Evolutionary conservation across 2,888 invertebrate species (phyloP), one percentile per base, ranked within the genome.

Genomic region (Minunthozetes semirufus): DNA sequence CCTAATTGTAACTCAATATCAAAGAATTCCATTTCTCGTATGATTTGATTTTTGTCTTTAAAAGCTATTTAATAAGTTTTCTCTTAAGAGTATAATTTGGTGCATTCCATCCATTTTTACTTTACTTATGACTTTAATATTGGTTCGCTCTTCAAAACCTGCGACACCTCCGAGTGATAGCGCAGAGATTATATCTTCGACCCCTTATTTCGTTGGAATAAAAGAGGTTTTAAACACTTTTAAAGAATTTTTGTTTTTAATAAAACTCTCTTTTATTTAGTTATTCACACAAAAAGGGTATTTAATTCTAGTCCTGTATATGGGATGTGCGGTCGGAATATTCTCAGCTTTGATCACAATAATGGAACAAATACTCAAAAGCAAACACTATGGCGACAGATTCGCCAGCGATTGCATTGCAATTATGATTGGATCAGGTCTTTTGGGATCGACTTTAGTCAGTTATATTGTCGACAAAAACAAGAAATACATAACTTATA

Each of bases 121-220:
- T 19, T 8, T 75, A 0, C 1, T 75, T 1, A 8, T 75, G 6
- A 33, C 59, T 5, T 17, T 59, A 1, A 19, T 72, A n/a, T 27
- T 29, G 15, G 38, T 75, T 17, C 25, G 63, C 9, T 50, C 42
- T 15, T 75, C 75, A 6, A 72, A 72, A n/a, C 75, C 75, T n/a
- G 63, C 72, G 22, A 73, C 72, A 1, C 75, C 75, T 72, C 75
- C 75, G 13, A 75, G 75, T 19, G 25, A 72, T 33, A 73, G 73
- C 25, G 72, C 75, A 33, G 75, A 72, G 9, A 25, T 75, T 19
- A 48, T 56, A 15, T 46, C 48, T 15, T 25, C 46, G 15, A 42
- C 38, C 15, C 75, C 75, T 9, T 75, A 59, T 56, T 42, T 42
- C 13, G 42, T 17, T n/a, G 50, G 42, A 29, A 61, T 75, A 29